These are phyloP conservation scores for Coregonus suidteri DNA, from an alignment of 2,797 vertebrate species.

Conservation along the genomic window DNA sequence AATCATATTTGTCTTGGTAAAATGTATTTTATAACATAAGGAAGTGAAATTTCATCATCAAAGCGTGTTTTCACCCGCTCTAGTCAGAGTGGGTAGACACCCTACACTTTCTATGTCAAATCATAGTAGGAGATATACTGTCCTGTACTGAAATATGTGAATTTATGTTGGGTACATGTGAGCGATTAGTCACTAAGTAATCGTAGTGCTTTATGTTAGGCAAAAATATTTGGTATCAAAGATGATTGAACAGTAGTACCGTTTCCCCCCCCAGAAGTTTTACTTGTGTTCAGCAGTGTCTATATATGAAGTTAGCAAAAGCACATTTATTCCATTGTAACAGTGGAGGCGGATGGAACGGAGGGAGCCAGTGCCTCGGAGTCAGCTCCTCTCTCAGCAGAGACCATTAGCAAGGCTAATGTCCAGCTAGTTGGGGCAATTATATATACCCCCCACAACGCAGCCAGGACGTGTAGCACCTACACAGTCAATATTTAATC, in stretches of 20 bases:
- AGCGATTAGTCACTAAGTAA: no score
- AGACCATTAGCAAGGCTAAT: constrained; percentile 43
- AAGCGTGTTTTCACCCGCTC: no score
- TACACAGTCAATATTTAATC: constrained; percentile 40
- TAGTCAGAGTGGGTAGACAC: no score
- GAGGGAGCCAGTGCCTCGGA: neutral
- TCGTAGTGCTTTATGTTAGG: neutral
- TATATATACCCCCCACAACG: constrained; percentile 33
- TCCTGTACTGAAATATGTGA: neutral
- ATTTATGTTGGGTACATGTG: no score
- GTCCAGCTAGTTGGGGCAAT: constrained; percentile 42
- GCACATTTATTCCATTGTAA: constrained; percentile 4
- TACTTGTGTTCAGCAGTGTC: neutral
- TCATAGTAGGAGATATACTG: neutral
- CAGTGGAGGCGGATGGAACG: constrained; percentile 16
- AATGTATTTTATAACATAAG: no score
- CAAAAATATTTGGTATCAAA: neutral
- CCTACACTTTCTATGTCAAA: no score
- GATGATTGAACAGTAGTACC: no score
- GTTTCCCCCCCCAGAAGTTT: neutral
- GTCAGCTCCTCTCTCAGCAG: constrained; percentile 25
- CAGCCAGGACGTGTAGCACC: constrained; percentile 25
- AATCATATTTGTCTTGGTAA: no score
- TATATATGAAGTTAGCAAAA: constrained; percentile 10
- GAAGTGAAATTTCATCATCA: no score